Base-by-base conservation (phyloP, 2,888 invertebrate species). In the Cephus pygmeus region DNA sequence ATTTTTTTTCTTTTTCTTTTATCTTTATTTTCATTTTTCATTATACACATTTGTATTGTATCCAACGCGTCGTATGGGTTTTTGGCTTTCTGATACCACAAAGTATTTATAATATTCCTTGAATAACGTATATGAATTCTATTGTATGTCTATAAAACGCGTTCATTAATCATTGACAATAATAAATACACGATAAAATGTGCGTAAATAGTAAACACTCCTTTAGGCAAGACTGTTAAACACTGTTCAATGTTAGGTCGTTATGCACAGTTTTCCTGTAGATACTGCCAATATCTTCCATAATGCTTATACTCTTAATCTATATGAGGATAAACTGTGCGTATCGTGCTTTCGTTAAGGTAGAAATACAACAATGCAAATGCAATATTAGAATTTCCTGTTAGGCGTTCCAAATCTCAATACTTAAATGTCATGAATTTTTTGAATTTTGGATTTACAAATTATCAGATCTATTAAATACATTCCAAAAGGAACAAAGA, bases 11-110 rank as follows among this genome's bases (percentile, higher is more conserved):
- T 69, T 71, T 78, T 73, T 11, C n/a, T 31, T 34, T 73, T 30
- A 79, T 71, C n/a, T 34, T 69, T 56, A 76, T 30, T 40, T 71
- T 40, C 31, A 56, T 56, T 56, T 56, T 56, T 56, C 23, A 23
- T 56, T 9, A 23, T 56, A 56, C 15, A 56, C 56, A 23, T 23
- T 23, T 56, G 15, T 15, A 40, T 40, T 40, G 6, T 40, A 40
- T 23, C 15, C 56, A 56, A 40, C 15, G 15, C 12, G 15, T 56
- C 9, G 9, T 23, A 23, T 9, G 23, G 9, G 3, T 56, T 56
- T 56, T 56, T 15, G 56, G 56, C 23, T 23, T 23, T 56, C 23
- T 15, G 6, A 56, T 15, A 12, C 4, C 40, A 40, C 23, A 23
- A 56, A 56, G 56, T 56, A 2, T 56, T 2, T 9, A 23, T 56